phyloP scores from a whole-genome alignment of 2,797 vertebrate species.

The Scolopax bukidnonensis region DNA sequence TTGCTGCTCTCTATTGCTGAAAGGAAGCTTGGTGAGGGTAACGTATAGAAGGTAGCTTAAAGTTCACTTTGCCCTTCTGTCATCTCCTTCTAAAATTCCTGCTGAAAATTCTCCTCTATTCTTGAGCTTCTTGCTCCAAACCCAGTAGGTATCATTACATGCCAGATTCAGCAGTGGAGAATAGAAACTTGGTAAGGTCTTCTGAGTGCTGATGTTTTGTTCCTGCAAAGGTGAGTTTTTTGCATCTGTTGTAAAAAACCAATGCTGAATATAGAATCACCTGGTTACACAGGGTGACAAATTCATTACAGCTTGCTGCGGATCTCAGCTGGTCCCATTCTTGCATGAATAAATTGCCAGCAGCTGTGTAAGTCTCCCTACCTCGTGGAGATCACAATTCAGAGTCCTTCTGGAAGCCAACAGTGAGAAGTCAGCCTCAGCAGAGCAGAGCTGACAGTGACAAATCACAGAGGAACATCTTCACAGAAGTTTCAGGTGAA shows the following conservation, averaged over 20 bases:
- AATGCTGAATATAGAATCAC: neutral
- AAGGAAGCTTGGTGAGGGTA: neutral
- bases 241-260: neutral
- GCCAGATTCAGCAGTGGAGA: neutral
- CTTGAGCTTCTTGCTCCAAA: neutral
- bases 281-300: neutral
- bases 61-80: neutral
- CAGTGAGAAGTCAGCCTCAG: neutral
- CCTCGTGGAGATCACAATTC: neutral
- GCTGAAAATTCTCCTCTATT: neutral
- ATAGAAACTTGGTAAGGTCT: neutral
- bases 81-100: neutral
- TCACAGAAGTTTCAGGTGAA: neutral
- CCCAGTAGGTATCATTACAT: rapidly evolving
- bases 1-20: neutral
- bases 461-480: neutral
- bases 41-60: neutral
- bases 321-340: neutral
- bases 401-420: neutral
- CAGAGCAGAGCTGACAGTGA: neutral
- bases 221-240: neutral
- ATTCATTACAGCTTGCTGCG: neutral
- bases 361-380: neutral
- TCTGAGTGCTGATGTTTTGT: neutral
- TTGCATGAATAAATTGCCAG: neutral